Evolutionary conservation across 2,888 invertebrate genomes (phyloP).

Genomic region (Lochmaea capreae): DNA sequence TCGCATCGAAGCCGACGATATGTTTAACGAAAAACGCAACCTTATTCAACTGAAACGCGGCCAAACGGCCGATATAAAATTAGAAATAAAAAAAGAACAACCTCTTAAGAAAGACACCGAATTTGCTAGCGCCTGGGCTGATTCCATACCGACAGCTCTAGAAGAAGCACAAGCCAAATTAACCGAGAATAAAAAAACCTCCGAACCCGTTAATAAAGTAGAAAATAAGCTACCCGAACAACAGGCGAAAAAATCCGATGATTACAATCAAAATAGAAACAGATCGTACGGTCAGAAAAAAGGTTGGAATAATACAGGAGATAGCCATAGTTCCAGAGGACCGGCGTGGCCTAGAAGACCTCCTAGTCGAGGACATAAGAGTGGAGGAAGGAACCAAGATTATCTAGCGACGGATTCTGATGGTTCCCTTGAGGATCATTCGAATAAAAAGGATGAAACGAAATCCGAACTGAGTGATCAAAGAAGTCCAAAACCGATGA

Average conservation of each 20-base stretch:
- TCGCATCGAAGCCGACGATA: constrained; percentile 71
- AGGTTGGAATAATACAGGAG: constrained; percentile 51
- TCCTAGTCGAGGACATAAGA: constrained; percentile 44
- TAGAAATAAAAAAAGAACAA: constrained; percentile 39
- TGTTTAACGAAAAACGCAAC: constrained; percentile 66
- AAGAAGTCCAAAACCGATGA: constrained; percentile 44
- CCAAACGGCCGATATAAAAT: constrained; percentile 59
- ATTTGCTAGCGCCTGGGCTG: constrained; percentile 49
- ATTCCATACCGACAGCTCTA: constrained; percentile 38
- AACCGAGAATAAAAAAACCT: constrained; percentile 31
- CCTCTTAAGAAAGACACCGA: constrained; percentile 33
- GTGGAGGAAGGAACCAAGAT: constrained; percentile 61
- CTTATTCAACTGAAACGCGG: constrained; percentile 69
- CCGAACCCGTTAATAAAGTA: constrained; percentile 13
- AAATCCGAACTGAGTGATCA: constrained; percentile 56
- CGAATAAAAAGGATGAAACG: constrained; percentile 62
- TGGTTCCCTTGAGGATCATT: constrained; percentile 76
- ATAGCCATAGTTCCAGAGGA: constrained; percentile 48
- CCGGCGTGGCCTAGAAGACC: constrained; percentile 44
- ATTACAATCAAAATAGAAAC: constrained; percentile 56
- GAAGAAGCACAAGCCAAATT: constrained; percentile 37
- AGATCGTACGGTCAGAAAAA: constrained; percentile 50
- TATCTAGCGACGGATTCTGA: constrained; percentile 78
- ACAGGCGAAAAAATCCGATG: constrained; percentile 62
- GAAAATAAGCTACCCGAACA: constrained; percentile 64